These are phyloP conservation scores for Aproaerema taeniolella DNA, from an alignment of 2,888 invertebrate genomes.

Conservation along the genomic window DNA sequence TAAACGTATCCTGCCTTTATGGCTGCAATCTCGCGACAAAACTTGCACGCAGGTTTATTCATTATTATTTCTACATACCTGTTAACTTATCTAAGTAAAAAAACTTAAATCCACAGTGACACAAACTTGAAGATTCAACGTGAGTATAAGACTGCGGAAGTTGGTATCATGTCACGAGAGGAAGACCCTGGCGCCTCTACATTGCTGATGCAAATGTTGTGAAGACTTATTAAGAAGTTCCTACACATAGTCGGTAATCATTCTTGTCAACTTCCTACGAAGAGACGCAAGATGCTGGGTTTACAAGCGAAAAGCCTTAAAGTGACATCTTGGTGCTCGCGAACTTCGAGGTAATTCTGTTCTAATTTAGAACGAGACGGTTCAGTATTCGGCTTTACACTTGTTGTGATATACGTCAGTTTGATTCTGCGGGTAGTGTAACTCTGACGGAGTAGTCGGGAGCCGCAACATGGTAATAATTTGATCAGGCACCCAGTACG, in stretches of 20 bases:
- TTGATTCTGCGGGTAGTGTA: conserved; percentile 26
- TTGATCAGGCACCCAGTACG: conserved; percentile 63
- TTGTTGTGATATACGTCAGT: conserved; percentile 32
- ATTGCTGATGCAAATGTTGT: conserved; percentile 62
- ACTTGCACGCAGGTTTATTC: conserved; percentile 9
- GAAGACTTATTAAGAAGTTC: conserved; percentile 69
- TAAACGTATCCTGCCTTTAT: no score
- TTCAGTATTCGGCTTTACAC: conserved; percentile 20
- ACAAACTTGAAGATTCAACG: conserved; percentile 24
- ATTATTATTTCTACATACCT: conserved; percentile 14
- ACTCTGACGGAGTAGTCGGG: conserved; percentile 45
- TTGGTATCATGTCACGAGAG: conserved; percentile 48
- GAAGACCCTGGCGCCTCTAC: conserved; percentile 27
- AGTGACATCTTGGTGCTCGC: conserved; percentile 1
- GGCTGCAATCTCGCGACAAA: no score
- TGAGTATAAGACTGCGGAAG: conserved; percentile 28
- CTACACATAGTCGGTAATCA: conserved; percentile 56
- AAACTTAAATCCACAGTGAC: conserved; percentile 14
- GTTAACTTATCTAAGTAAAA: conserved; percentile 7
- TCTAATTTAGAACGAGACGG: conserved; percentile 17
- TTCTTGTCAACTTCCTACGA: conserved; percentile 55
- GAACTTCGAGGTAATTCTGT: neutral
- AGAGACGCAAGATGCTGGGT: conserved; percentile 28
- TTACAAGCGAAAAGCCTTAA: conserved; percentile 27
- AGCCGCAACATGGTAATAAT: conserved; percentile 70